Conservation (phyloP, 2,888 invertebrate species). For the Poecilobothrus nobilitatus region DNA sequence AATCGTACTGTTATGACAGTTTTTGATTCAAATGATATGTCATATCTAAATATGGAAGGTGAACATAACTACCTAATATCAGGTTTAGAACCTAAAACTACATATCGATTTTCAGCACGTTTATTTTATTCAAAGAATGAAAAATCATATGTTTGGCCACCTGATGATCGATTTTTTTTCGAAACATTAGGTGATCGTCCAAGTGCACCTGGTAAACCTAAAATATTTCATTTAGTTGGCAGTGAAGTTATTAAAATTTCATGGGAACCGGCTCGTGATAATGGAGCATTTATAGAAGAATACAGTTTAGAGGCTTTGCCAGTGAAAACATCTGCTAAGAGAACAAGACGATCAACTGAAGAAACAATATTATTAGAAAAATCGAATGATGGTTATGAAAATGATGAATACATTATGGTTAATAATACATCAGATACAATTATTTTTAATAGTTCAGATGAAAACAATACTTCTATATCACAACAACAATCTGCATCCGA, state of each 20-base stretch:
- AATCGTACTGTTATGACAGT: slow-evolving; percentile 42
- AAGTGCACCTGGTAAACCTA: slow-evolving; percentile 65
- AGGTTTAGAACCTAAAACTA: slow-evolving; percentile 61
- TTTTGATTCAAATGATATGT: slow-evolving; percentile 17
- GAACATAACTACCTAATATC: slow-evolving; percentile 22
- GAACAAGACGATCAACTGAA: slow-evolving; percentile 25
- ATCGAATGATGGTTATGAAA: slow-evolving; percentile 17
- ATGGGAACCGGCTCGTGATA: slow-evolving; percentile 70
- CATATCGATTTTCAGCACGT: slow-evolving; percentile 65
- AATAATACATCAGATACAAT: not conserved
- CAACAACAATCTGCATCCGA: slow-evolving; percentile 43
- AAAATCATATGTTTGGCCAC: slow-evolving; percentile 62
- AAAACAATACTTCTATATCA: slow-evolving; percentile 34
- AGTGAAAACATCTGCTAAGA: slow-evolving; percentile 23
- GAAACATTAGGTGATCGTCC: slow-evolving; percentile 75
- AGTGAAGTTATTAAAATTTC: slow-evolving; percentile 67
- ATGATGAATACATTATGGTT: not conserved
- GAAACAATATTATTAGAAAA: not conserved
- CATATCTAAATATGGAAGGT: not conserved
- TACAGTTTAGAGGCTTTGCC: slow-evolving; percentile 70
- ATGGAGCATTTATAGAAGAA: slow-evolving; percentile 63
- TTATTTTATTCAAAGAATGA: slow-evolving; percentile 54
- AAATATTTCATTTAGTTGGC: slow-evolving; percentile 58
- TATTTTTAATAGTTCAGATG: slow-evolving; percentile 14
- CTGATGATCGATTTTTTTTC: slow-evolving; percentile 60